Evolutionary conservation across 2,113 vertebrate species (phyloP).

Genomic region (Rissa tridactyla): DNA sequence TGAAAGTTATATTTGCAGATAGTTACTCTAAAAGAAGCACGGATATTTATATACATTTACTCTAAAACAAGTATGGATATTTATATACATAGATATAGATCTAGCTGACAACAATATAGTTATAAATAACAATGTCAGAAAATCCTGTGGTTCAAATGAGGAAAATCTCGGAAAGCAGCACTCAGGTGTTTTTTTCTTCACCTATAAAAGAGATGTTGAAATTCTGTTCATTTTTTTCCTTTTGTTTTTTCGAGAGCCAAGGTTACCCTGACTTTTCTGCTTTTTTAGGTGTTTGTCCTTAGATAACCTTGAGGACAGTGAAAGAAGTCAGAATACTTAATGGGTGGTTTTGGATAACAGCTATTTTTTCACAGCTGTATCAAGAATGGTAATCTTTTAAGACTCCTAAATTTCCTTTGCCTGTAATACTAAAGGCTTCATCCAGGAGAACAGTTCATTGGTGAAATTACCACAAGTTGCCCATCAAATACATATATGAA

Average conservation of each 20-base stretch:
- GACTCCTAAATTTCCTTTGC: not conserved
- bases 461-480: not conserved
- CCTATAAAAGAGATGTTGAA: not conserved
- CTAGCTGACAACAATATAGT: not conserved
- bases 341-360: not conserved
- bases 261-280: not conserved
- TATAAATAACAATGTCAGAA: constrained; percentile 18
- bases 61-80: not conserved
- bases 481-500: not conserved
- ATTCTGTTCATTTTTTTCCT: not conserved
- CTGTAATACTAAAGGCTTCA: not conserved
- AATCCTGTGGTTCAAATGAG: constrained; percentile 11
- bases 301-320: not conserved
- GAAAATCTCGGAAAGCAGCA: constrained; percentile 41
- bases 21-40: constrained; percentile 35
- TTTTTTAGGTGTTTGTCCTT: not conserved
- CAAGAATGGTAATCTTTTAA: not conserved
- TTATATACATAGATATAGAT: not conserved
- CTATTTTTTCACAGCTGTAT: not conserved
- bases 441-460: not conserved
- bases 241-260: not conserved
- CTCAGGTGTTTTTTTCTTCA: not conserved
- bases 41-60: not conserved
- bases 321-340: not conserved
- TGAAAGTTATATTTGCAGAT: not conserved